Percentiles rank a stretch among this genome's conserved stretches.
Evolutionary conservation across 2,113 vertebrate species (phyloP).

Genomic region (Erinaceus europaeus): DNA sequence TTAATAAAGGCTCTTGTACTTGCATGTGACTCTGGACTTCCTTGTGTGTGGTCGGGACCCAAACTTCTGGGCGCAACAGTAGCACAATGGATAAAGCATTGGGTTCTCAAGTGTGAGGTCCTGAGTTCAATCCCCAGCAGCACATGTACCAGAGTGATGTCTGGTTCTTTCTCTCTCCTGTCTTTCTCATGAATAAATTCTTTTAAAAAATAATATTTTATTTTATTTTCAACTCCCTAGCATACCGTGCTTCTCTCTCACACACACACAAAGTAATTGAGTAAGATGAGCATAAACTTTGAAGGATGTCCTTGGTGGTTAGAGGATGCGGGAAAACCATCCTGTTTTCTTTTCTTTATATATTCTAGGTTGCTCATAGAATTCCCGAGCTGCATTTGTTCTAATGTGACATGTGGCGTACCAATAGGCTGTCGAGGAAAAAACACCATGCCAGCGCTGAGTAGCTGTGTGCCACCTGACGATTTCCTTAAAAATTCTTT

Average conservation of each 20-base stretch:
- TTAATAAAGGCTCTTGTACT: no score
- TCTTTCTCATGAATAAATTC: no score
- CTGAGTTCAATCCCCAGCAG: no score
- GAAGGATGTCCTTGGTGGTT: not conserved
- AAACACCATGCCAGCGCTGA: not conserved
- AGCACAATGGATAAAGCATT: no score
- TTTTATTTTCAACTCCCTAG: not conserved
- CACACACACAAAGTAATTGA: slow-evolving; percentile 19
- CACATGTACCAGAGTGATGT: no score
- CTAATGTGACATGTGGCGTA: not conserved
- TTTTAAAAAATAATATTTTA: not conserved
- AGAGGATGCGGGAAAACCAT: not conserved
- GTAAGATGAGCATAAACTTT: not conserved
- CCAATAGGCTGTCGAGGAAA: not conserved
- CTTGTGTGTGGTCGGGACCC: no score
- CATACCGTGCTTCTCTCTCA: not conserved
- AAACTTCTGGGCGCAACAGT: no score
- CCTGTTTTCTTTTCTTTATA: not conserved
- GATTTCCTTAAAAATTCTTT: not conserved
- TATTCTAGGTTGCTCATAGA: not conserved
- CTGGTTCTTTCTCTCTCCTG: no score
- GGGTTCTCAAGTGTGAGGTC: no score
- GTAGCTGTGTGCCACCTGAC: not conserved
- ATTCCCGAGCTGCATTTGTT: not conserved
- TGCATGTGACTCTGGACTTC: no score